phyloP scores from a whole-genome alignment of 2,888 invertebrate genomes.

The Ganaspis brasiliensis region DNA sequence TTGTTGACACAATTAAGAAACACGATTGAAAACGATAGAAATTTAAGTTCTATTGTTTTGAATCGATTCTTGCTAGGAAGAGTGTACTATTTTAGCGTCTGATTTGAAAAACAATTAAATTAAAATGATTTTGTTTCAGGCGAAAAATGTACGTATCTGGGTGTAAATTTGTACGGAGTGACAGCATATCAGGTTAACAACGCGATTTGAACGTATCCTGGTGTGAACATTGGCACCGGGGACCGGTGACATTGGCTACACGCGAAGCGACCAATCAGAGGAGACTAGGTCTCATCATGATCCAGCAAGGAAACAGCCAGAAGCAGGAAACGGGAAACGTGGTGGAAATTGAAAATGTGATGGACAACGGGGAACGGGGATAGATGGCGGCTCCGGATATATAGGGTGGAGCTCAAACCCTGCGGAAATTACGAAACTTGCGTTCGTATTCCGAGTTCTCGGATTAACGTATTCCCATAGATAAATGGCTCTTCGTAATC shows the following conservation, averaged over 20 bases:
- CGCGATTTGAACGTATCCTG: constrained; percentile 33
- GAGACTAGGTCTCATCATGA: constrained; percentile 51
- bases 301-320: constrained; percentile 57
- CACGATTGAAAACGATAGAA: too few species aligned
- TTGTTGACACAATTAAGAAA: too few species aligned
- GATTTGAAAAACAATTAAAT: neutral
- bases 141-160: constrained; percentile 32
- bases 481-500: constrained; percentile 50
- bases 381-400: constrained; percentile 68
- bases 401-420: constrained; percentile 61
- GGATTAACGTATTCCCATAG: constrained; percentile 58
- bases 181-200: constrained; percentile 42
- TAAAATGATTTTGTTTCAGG: neutral
- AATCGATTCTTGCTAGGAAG: too few species aligned
- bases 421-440: constrained; percentile 64
- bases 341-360: constrained; percentile 81
- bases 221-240: constrained; percentile 19
- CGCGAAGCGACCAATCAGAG: constrained; percentile 28
- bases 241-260: constrained; percentile 46
- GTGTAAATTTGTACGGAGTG: constrained; percentile 38
- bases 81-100: too few species aligned
- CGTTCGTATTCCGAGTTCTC: constrained; percentile 59
- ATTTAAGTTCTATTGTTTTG: too few species aligned
- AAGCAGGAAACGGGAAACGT: constrained; percentile 79
- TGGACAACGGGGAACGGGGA: constrained; percentile 69